Percentiles rank a stretch among this genome's conserved stretches.
phyloP scores from a whole-genome alignment of 2,113 vertebrate genomes.

The Chelonoidis abingdonii region DNA sequence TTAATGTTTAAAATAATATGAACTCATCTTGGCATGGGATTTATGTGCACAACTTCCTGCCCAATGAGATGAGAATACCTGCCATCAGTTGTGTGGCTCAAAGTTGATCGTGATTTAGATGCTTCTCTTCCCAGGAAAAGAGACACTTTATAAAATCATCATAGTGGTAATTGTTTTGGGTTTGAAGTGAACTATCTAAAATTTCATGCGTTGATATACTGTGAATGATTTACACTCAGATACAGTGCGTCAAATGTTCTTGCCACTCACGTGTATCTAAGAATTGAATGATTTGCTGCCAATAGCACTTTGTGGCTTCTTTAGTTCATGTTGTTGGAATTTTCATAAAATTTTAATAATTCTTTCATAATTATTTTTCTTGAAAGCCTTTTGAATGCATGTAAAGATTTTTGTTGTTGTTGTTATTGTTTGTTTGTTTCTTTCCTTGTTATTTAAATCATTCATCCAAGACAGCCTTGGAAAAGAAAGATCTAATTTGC shows the following conservation, averaged over 20 bases:
- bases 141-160: slow-evolving; percentile 23
- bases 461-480: slow-evolving; percentile 56
- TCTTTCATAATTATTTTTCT: slow-evolving; percentile 59
- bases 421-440: not conserved
- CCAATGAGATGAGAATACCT: not conserved
- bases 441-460: slow-evolving; percentile 63
- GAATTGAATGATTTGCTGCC: slow-evolving; percentile 44
- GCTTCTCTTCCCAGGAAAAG: slow-evolving; percentile 32
- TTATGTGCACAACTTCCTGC: not conserved
- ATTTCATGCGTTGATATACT: slow-evolving; percentile 22
- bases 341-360: not conserved
- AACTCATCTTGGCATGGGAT: not conserved
- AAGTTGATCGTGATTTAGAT: slow-evolving; percentile 47
- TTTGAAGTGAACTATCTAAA: slow-evolving; percentile 14
- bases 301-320: not conserved
- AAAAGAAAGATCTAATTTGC: slow-evolving; percentile 64
- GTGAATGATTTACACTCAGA: slow-evolving; percentile 21
- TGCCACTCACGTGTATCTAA: not conserved
- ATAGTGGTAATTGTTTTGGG: slow-evolving; percentile 34
- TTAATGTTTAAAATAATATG: not conserved
- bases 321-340: not conserved
- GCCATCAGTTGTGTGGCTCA: slow-evolving; percentile 37
- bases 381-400: not conserved
- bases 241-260: not conserved
- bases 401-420: slow-evolving; percentile 7